Conservation (phyloP, 2,113 vertebrate species). For the Neoarius graeffei region DNA sequence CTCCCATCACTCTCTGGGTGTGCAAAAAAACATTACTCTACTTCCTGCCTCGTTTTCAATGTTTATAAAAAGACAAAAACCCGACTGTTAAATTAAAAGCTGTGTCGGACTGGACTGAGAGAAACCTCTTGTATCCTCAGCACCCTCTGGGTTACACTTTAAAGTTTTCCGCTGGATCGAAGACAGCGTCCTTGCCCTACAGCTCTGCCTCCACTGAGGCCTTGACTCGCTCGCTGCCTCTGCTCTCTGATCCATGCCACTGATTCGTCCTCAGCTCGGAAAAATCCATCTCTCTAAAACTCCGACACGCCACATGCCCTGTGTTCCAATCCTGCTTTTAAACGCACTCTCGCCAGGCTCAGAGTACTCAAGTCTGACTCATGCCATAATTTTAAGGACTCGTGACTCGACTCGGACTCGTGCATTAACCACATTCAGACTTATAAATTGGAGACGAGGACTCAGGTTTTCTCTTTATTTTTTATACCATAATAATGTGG, state of each 20-base stretch:
- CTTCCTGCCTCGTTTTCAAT: background rate
- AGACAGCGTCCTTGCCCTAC: conserved; percentile 16
- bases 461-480: no score
- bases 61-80: background rate
- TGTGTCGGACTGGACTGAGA: background rate
- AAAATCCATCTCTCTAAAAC: conserved; percentile 36
- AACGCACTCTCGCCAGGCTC: background rate
- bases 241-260: conserved; percentile 31
- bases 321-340: background rate
- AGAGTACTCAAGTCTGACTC: no score
- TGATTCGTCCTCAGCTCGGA: conserved; percentile 17
- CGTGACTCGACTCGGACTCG: no score
- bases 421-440: no score
- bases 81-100: no score
- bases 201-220: background rate
- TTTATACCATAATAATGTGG: no score
- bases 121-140: background rate
- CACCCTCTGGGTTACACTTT: background rate
- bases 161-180: conserved; percentile 20
- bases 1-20: background rate
- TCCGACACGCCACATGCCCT: background rate
- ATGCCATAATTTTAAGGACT: no score
- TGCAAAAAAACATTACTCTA: background rate
- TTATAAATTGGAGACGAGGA: no score
- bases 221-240: conserved; percentile 29